Conservation (phyloP, 2,888 invertebrate genomes). For the Mayetiola destructor region DNA sequence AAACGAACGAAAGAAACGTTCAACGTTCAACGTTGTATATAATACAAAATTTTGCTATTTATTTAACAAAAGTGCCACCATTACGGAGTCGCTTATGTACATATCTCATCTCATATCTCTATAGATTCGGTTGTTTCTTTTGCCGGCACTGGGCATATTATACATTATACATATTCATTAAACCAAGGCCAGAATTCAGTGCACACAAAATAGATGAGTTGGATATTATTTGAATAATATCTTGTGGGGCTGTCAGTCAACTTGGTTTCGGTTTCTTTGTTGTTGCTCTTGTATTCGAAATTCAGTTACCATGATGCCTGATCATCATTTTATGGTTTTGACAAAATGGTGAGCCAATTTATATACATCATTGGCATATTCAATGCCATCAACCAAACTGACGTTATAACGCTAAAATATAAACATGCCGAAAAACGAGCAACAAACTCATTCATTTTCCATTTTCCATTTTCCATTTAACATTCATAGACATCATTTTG, state of each 20-base stretch:
- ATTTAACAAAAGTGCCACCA: no score
- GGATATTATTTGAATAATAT: neutral
- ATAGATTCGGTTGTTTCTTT: no score
- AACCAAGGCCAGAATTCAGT: neutral
- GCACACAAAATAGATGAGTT: conserved; percentile 5
- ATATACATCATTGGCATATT: neutral
- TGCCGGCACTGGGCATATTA: no score
- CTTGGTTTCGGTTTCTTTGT: neutral
- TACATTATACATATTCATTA: conserved; percentile 8
- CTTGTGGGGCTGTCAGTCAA: neutral
- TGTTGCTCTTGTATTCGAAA: neutral
- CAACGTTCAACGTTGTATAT: no score
- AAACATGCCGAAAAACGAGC: neutral
- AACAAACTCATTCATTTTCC: neutral
- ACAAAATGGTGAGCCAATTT: conserved; percentile 5
- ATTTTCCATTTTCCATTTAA: neutral
- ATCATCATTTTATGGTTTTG: conserved; percentile 12
- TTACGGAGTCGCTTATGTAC: no score
- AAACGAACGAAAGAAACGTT: no score
- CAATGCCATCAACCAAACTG: conserved; percentile 2
- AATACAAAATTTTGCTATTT: no score
- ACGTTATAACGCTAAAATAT: neutral
- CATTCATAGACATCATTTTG: no score
- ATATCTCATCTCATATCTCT: no score
- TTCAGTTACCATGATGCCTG: no score